Percentiles rank a stretch among this genome's conserved stretches.
Conservation (phyloP, 2,888 invertebrate genomes). For the Melinaea marsaeus region DNA sequence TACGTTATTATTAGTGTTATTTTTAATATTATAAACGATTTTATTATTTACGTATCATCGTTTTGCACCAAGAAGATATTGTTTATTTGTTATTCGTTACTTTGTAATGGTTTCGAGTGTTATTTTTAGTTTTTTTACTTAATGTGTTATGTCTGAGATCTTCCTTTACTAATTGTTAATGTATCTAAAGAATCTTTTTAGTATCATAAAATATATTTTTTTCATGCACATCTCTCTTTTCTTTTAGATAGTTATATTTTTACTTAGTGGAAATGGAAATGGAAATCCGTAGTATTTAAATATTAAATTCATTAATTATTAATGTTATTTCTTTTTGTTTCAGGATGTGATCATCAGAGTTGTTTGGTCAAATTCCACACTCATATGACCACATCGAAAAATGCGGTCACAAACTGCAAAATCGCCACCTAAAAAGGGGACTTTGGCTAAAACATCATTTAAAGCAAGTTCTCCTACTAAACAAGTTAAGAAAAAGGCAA, state of each 20-base stretch:
- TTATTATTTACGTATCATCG: no score
- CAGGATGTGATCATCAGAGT: constrained; percentile 63
- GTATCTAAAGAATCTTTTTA: no score
- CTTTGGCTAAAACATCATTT: constrained; percentile 58
- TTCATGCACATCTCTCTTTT: no score
- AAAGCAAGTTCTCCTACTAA: constrained; percentile 51
- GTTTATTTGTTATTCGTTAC: no score
- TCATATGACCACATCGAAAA: constrained; percentile 60
- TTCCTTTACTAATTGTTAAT: no score
- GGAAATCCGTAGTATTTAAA: not conserved
- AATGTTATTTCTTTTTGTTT: constrained; percentile 53
- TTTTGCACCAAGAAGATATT: no score
- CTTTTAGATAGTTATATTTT: not conserved
- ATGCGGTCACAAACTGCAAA: constrained; percentile 74
- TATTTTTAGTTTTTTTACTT: no score
- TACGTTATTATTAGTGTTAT: not conserved
- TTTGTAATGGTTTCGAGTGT: no score
- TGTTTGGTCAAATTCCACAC: constrained; percentile 60
- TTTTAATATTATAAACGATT: no score
- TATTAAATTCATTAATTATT: not conserved
- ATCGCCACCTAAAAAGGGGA: constrained; percentile 68
- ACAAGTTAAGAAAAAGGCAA: constrained; percentile 54
- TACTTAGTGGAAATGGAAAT: no score
- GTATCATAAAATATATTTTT: no score
- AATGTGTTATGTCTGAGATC: no score